A percentile compares a stretch with the other conserved stretches of the same genome.
phyloP scores from a whole-genome alignment of 2,797 vertebrate species.

The Acanthiza pusilla region DNA sequence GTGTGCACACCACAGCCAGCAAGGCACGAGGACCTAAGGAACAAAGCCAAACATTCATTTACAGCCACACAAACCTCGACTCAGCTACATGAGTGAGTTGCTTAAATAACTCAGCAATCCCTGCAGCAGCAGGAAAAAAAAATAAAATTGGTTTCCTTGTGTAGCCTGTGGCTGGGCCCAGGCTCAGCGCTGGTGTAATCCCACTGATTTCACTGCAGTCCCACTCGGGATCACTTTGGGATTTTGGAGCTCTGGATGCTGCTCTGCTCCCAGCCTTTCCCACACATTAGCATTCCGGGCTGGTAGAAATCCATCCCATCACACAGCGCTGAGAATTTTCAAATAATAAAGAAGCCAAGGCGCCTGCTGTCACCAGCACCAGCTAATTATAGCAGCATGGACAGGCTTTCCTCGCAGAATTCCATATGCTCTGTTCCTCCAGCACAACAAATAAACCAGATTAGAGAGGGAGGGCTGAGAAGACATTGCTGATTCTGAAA shows the following conservation, averaged over 20 bases:
- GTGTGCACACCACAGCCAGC: background rate
- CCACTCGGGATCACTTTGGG: background rate
- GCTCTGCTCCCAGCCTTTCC: background rate
- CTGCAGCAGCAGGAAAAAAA: background rate
- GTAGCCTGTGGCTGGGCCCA: background rate
- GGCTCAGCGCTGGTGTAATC: background rate
- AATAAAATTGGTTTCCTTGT: background rate
- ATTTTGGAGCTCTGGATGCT: background rate
- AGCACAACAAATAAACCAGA: background rate
- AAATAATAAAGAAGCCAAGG: background rate
- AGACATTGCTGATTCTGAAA: background rate
- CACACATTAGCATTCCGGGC: background rate
- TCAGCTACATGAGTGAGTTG: background rate
- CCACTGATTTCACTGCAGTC: background rate
- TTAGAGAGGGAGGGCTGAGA: background rate
- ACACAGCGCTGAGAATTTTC: background rate
- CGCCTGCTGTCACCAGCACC: background rate
- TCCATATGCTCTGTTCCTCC: background rate
- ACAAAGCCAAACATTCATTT: background rate
- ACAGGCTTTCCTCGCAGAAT: slow-evolving; percentile 10
- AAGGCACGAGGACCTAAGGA: background rate
- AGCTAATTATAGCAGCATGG: background rate
- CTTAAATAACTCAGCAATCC: background rate
- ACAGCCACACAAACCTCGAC: background rate
- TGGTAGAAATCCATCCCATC: background rate